Evolutionary conservation across 1,140 invertebrate genomes (phyloP), one percentile per base, ranked within the genome.

Genomic region (Megalopta genalis): DNA sequence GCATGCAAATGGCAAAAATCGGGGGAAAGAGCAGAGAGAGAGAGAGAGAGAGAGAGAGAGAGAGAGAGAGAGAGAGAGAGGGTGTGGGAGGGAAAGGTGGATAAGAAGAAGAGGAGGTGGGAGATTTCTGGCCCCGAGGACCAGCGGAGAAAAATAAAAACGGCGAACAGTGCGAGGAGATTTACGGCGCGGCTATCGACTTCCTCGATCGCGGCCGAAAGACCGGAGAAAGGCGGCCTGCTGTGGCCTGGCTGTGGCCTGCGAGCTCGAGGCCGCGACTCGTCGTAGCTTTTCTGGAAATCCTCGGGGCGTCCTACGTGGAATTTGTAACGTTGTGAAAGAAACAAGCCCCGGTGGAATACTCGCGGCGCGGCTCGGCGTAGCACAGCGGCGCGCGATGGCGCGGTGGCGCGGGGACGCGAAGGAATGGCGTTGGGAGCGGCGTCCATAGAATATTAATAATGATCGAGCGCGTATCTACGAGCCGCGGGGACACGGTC

Each of bases 361-460:
- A 72, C 63, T 71, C 64, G 54, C 21, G 68, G 49, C 46, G 27
- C n/a, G 54, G 54, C 64, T 21, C 21, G 68, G 49, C 46, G 27
- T 18, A 46, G 54, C 32, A n/a, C n/a, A n/a, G 32, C 32, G 32
- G 32, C 32, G 1, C 32, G 32, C 1, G 1, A 4, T 32, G 4
- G 32, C 32, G 32, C 52, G 57, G 39, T 27, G 42, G 54, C 70
- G 21, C 52, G 39, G 66, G 75, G 49, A 83, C 84, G 84, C 81
- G 63, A 80, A 86, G 84, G 85, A 86, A 86, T 80, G 84, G 71
- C 64, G 65, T 71, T 62, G 77, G 73, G 69, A 75, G 81, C 59
- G 77, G 52, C 84, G 84, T 77, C 70, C 81, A 46, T 86, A 64
- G 85, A 86, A 86, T 86, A 86, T 86, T 86, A 86, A 86, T 86